phyloP scores from a whole-genome alignment of 2,113 vertebrate genomes.

The Callocephalon fimbriatum region DNA sequence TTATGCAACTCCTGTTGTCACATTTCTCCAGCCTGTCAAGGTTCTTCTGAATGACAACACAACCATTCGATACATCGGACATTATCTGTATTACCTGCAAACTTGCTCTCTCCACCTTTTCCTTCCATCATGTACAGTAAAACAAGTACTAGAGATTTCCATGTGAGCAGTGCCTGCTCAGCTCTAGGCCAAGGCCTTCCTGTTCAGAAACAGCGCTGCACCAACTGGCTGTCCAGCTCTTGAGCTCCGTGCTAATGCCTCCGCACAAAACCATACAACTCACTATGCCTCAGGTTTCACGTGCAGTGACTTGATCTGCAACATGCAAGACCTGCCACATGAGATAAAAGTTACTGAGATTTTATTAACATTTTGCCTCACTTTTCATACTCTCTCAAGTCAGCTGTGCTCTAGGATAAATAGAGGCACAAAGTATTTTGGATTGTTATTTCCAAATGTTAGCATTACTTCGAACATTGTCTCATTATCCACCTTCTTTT shows the following conservation, averaged over 20 bases:
- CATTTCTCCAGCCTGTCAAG: not conserved
- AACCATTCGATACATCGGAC: not conserved
- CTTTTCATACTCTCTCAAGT: not conserved
- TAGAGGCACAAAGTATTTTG: not conserved
- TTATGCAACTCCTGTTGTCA: not conserved
- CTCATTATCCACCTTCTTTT: not conserved
- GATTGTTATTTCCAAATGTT: not conserved
- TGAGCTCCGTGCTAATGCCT: fast-evolving
- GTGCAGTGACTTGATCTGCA: not conserved
- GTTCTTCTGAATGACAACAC: not conserved
- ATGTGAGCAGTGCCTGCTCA: not conserved
- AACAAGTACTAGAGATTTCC: not conserved
- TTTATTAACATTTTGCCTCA: not conserved
- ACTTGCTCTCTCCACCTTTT: not conserved
- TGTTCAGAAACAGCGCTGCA: fast-evolving
- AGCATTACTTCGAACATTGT: not conserved
- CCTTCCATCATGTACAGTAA: not conserved
- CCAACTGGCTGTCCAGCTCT: not conserved
- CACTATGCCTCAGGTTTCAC: fast-evolving
- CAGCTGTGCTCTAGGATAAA: not conserved
- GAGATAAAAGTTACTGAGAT: not conserved
- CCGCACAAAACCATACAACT: fast-evolving
- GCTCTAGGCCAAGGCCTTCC: not conserved
- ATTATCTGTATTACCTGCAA: not conserved
- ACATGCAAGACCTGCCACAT: not conserved